phyloP scores from a whole-genome alignment of 2,888 invertebrate genomes.

The Elaeidobius kamerunicus region DNA sequence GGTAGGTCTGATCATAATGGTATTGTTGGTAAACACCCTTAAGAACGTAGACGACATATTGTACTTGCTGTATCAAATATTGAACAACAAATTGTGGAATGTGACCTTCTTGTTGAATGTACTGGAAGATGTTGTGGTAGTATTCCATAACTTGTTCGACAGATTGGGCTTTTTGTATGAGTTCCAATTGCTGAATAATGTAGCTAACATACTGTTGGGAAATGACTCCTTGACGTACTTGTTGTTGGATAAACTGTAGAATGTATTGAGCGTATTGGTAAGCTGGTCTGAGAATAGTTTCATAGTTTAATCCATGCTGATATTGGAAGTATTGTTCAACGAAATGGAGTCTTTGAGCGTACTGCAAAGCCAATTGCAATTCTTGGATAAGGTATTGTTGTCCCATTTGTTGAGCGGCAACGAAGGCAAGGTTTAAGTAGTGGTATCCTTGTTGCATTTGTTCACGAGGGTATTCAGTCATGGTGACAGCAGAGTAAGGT shows the following conservation, averaged over 20 bases:
- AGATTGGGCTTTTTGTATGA: no score
- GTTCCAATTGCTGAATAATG: conserved; percentile 7
- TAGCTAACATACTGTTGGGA: not conserved
- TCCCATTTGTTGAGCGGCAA: conserved; percentile 3
- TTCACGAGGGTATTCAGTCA: not conserved
- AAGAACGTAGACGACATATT: not conserved
- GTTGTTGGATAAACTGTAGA: conserved; percentile 9
- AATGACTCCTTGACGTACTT: not conserved
- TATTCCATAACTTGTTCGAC: not conserved
- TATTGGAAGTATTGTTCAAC: not conserved
- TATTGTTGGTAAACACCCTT: no score
- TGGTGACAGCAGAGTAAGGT: not conserved
- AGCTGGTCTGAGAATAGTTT: not conserved
- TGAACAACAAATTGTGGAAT: not conserved
- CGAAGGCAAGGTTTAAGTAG: conserved; percentile 3
- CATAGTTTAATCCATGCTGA: no score
- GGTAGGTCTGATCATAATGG: conserved; percentile 5
- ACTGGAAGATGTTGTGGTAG: not conserved
- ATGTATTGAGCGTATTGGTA: not conserved
- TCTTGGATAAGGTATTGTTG: conserved; percentile 8
- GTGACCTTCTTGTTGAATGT: not conserved
- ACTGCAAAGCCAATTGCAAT: conserved; percentile 5
- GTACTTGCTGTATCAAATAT: not conserved
- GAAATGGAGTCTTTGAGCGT: not conserved
- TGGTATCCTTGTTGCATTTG: conserved; percentile 8